phyloP scores from a whole-genome alignment of 64 coral and sea anemone genomes.

The Cladopsammia gracilis region DNA sequence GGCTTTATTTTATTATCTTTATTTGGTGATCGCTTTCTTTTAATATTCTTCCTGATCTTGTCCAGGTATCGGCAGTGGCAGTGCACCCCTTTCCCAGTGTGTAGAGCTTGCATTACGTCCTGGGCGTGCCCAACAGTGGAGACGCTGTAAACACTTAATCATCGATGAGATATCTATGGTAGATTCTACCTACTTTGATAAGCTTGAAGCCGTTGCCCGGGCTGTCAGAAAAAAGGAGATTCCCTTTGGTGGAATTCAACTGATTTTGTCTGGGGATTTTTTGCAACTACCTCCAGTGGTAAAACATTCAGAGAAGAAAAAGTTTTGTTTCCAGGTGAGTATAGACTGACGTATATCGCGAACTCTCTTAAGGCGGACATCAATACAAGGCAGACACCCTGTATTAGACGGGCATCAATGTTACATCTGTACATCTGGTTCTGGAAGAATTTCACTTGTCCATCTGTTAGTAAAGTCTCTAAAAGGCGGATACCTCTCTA shows the following conservation, averaged over 20 bases:
- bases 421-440: too few relatives aligned
- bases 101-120: slow-evolving; percentile 78
- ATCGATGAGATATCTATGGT: slow-evolving; percentile 99
- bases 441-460: too few relatives aligned
- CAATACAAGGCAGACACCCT: too few relatives aligned
- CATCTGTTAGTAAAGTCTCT: too few relatives aligned
- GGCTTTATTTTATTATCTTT: too few relatives aligned
- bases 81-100: slow-evolving; percentile 61
- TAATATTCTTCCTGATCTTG: background rate
- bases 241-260: slow-evolving; percentile 94
- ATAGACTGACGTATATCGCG: background rate
- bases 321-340: slow-evolving; percentile 94
- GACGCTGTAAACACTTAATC: slow-evolving; percentile 78
- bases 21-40: too few relatives aligned
- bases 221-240: slow-evolving; percentile 71
- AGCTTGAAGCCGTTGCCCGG: slow-evolving; percentile 83
- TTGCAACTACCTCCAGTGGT: slow-evolving; percentile 87
- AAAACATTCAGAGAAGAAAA: slow-evolving; percentile 61
- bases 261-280: slow-evolving; percentile 92
- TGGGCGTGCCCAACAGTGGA: slow-evolving; percentile 65
- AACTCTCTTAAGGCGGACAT: too few relatives aligned
- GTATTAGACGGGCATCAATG: too few relatives aligned
- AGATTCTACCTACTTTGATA: slow-evolving; percentile 87
- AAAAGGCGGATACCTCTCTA: too few relatives aligned
- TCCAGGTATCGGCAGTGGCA: slow-evolving; percentile 86